Conservation (phyloP, 2,797 vertebrate genomes). For the Sternarchorhynchus goeldii region DNA sequence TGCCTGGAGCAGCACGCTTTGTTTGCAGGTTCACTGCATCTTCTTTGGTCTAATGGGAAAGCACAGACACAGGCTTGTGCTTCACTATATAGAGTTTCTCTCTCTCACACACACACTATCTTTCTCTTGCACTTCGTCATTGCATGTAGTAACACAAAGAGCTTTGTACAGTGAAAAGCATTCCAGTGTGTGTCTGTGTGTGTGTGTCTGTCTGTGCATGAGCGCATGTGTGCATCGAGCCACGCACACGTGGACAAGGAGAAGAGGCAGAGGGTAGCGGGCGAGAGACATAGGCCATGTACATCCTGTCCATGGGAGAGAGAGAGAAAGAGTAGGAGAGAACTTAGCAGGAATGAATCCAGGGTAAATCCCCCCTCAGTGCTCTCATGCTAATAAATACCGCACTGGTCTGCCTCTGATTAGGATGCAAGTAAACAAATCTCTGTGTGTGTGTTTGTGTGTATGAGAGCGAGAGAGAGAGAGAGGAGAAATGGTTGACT, state of each 20-base stretch:
- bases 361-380: constrained; percentile 44
- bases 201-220: constrained; percentile 25
- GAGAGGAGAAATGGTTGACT: constrained; percentile 7
- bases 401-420: constrained; percentile 14
- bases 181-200: constrained; percentile 7
- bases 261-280: constrained; percentile 44
- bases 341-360: constrained; percentile 54
- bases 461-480: neutral
- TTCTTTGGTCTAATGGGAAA: constrained; percentile 77
- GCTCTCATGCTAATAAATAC: constrained; percentile 53
- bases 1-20: constrained; percentile 63
- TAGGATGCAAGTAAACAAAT: constrained; percentile 47
- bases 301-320: constrained; percentile 55
- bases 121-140: neutral
- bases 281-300: constrained; percentile 41
- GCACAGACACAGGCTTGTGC: constrained; percentile 71
- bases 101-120: constrained; percentile 7
- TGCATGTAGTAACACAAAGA: constrained; percentile 1
- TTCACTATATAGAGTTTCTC: constrained; percentile 47
- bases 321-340: constrained; percentile 41
- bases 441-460: constrained; percentile 17
- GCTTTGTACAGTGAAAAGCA: constrained; percentile 11
- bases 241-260: constrained; percentile 5
- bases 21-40: constrained; percentile 69
- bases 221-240: constrained; percentile 1